A percentile compares a stretch with the other conserved stretches of the same genome.
phyloP scores from a whole-genome alignment of 2,797 vertebrate genomes.

The Brotula barbata region DNA sequence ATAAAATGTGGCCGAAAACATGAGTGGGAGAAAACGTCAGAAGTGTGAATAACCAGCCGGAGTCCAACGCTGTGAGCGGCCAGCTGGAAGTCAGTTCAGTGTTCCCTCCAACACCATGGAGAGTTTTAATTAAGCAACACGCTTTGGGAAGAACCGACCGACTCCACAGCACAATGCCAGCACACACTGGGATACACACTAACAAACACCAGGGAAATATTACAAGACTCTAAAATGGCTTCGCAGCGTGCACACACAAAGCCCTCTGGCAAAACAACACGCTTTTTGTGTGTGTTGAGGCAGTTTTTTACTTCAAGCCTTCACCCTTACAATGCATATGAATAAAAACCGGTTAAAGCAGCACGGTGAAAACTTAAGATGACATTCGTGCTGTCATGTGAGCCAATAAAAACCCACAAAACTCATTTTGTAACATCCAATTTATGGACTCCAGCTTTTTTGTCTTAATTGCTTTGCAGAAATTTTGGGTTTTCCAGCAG shows the following conservation, averaged over 20 bases:
- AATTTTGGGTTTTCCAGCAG: not conserved
- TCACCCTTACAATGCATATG: too few relatives aligned
- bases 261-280: not conserved
- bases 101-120: conserved; percentile 32
- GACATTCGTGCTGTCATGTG: too few relatives aligned
- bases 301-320: too few relatives aligned
- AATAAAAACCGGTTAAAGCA: too few relatives aligned
- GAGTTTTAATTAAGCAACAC: conserved; percentile 57
- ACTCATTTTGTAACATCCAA: not conserved
- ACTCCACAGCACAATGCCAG: conserved; percentile 26
- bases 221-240: not conserved
- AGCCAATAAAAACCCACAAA: not conserved
- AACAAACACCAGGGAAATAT: not conserved
- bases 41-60: conserved; percentile 26
- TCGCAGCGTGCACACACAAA: not conserved
- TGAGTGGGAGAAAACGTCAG: not conserved
- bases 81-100: conserved; percentile 9
- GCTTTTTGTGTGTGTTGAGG: too few relatives aligned
- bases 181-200: conserved; percentile 25
- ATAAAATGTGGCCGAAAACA: not conserved
- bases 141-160: conserved; percentile 33
- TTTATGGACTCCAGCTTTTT: not conserved
- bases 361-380: too few relatives aligned
- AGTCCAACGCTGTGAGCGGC: conserved; percentile 23
- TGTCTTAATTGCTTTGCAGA: not conserved